Conservation (phyloP, 1,140 invertebrate genomes). For the Oryzaephilus surinamensis region DNA sequence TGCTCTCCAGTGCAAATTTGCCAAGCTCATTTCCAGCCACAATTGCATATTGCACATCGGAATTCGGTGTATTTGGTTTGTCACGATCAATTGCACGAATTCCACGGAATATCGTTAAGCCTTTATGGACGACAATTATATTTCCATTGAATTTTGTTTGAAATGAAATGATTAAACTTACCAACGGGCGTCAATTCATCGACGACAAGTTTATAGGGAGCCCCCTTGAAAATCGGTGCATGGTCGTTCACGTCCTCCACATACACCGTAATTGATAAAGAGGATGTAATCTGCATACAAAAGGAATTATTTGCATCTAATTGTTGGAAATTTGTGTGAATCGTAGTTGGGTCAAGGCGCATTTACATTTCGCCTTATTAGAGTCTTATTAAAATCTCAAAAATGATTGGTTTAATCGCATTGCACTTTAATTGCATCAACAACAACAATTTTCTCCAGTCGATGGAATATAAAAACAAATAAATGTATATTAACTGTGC, state of each 20-base stretch:
- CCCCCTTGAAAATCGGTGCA: slow-evolving; percentile 57
- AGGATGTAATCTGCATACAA: slow-evolving; percentile 54
- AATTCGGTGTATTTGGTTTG: slow-evolving; percentile 82
- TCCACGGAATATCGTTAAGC: slow-evolving; percentile 67
- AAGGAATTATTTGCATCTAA: too few species aligned
- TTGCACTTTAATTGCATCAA: too few species aligned
- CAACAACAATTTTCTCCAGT: too few species aligned
- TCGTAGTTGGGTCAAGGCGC: too few species aligned
- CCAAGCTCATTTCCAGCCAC: slow-evolving; percentile 62
- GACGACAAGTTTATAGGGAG: slow-evolving; percentile 65
- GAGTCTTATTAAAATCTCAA: too few species aligned
- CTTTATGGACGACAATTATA: slow-evolving; percentile 43
- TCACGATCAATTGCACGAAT: slow-evolving; percentile 71
- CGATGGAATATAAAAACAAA: too few species aligned
- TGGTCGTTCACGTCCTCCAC: slow-evolving; percentile 80
- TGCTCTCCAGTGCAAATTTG: slow-evolving; percentile 67
- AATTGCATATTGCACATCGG: slow-evolving; percentile 75
- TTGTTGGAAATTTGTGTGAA: too few species aligned
- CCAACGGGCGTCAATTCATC: slow-evolving; percentile 69
- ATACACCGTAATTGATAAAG: slow-evolving; percentile 71
- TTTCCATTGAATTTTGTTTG: background rate
- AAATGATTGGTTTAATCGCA: too few species aligned
- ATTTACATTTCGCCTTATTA: too few species aligned
- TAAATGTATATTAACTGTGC: too few species aligned
- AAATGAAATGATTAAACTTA: slow-evolving; percentile 32